These are phyloP conservation scores for Orchestia grillus DNA, from an alignment of 1,140 invertebrate species.

Conservation along the genomic window DNA sequence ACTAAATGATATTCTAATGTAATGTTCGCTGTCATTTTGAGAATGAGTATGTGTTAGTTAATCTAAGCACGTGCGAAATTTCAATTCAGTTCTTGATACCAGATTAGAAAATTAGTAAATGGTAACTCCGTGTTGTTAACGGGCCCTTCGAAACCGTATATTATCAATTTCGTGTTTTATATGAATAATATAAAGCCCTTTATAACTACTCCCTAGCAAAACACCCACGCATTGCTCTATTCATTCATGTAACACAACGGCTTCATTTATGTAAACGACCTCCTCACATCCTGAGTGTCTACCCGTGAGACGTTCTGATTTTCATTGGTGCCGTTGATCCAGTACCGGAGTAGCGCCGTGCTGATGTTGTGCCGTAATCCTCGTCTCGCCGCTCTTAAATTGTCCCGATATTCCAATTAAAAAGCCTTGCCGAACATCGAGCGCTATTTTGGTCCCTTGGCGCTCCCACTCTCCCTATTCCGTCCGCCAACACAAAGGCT, in stretches of 20 bases:
- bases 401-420: slow-evolving; percentile 43
- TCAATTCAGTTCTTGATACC: no score
- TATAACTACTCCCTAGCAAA: no score
- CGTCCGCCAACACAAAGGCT: slow-evolving; percentile 41
- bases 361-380: slow-evolving; percentile 1
- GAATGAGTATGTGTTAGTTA: no score
- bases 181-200: no score
- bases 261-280: not conserved
- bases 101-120: no score
- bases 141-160: no score
- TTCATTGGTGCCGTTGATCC: not conserved
- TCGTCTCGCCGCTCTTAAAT: not conserved
- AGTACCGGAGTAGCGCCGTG: not conserved
- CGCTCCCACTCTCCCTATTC: slow-evolving; percentile 49
- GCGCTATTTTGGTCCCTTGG: not conserved
- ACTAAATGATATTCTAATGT: no score
- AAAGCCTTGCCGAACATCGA: slow-evolving; percentile 10
- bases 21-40: no score
- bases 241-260: not conserved
- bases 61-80: no score
- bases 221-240: no score
- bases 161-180: no score
- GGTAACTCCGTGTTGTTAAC: no score
- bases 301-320: not conserved
- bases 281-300: not conserved